Evolutionary conservation across 2,797 vertebrate genomes (phyloP), one percentile per base, ranked within the genome.

Genomic region (Rhinatrema bivittatum): DNA sequence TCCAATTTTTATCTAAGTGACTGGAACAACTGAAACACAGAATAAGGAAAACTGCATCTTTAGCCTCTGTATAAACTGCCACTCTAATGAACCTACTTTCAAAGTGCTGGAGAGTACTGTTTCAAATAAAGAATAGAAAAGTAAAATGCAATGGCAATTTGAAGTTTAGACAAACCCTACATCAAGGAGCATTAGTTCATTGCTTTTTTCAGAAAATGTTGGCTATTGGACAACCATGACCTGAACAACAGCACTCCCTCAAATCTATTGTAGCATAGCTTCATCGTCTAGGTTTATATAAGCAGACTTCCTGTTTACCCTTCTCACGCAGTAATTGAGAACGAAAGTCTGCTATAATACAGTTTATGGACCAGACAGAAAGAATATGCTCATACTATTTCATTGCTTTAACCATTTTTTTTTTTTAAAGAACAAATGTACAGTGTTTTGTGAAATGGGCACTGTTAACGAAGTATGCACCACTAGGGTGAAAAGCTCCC

Each of bases 11-110:
- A 56, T 63, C 53, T 67, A 51, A 42, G 53, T n/a, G 68, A 67
- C 50, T 30, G 52, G 42, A 47, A 60, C 20, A 51, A 56, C 39
- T 32, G 39, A 44, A 55, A 36, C 16, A 65, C 28, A 72, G 50
- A 63, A 46, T 59, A 62, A 71, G 49, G 59, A 71, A 67, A 67
- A 78, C 74, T 77, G 70, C 65, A 65, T 75, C 67, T 73, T 68
- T 60, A 50, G 42, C 16, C 46, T 26, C 34, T 48, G 56, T 32
- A 47, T 45, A 62, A 52, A 53, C 32, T 36, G 39, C 33, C 46
- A 50, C 39, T 65, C 45, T 38, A 55, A 59, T 17, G 36, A 62
- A 45, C 45, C 51, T 36, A 42, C 65, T n/a, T 64, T 62, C 66
- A 76, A 46, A 71, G 39, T 58, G 60, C 47, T 73, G 59, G 62